phyloP scores from a whole-genome alignment of 2,888 invertebrate species.

The Agrenia bidenticulata region DNA sequence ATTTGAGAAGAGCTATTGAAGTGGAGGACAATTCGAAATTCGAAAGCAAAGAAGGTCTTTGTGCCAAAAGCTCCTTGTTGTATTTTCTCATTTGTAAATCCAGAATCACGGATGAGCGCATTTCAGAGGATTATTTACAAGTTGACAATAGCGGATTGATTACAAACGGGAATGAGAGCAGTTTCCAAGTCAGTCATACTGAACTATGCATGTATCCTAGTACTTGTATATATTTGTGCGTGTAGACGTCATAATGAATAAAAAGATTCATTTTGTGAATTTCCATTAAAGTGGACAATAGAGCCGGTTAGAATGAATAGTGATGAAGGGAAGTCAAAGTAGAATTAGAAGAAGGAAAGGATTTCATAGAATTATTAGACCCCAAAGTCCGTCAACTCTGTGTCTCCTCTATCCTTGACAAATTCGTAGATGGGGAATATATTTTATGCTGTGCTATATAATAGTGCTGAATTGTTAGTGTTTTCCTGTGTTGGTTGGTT shows the following conservation, averaged over 20 bases:
- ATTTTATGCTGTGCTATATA: too few species aligned
- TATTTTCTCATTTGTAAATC: background rate
- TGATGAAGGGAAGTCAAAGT: slow-evolving; percentile 8
- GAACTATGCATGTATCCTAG: too few species aligned
- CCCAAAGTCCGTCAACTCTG: too few species aligned
- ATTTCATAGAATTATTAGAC: background rate
- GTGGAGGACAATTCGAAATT: too few species aligned
- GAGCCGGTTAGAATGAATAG: background rate
- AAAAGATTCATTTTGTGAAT: slow-evolving; percentile 3
- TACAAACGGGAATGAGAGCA: background rate
- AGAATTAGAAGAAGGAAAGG: background rate
- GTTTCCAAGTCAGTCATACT: too few species aligned
- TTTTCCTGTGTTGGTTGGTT: slow-evolving; percentile 16
- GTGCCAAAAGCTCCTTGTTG: too few species aligned
- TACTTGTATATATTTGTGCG: background rate
- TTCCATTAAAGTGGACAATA: slow-evolving; percentile 7
- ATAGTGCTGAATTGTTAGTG: too few species aligned
- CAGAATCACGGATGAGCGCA: slow-evolving; percentile 4
- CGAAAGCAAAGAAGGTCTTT: too few species aligned
- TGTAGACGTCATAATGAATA: background rate
- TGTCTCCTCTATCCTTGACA: too few species aligned
- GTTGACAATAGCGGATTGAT: slow-evolving; percentile 3
- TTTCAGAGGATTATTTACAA: background rate
- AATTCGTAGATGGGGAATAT: too few species aligned
- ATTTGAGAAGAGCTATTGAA: too few species aligned